A percentile compares a stretch with the other conserved stretches of the same genome.
These are phyloP conservation scores for Drosophila meridionalis DNA, from an alignment of 2,888 invertebrate species.

Conservation along the genomic window DNA sequence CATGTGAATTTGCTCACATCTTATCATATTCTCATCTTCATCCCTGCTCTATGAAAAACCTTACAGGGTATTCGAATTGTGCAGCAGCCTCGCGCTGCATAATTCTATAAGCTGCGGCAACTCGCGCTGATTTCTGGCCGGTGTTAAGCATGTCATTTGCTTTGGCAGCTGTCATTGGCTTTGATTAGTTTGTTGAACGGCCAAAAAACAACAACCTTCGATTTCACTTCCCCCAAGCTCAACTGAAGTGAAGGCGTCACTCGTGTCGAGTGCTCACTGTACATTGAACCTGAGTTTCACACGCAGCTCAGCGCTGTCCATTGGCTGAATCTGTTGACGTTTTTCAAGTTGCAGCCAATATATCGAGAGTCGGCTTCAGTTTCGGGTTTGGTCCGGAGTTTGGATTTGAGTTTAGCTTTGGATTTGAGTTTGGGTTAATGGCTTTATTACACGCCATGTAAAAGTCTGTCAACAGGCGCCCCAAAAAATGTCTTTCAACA, in stretches of 20 bases:
- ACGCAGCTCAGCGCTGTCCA: constrained; percentile 59
- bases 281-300: constrained; percentile 71
- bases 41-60: not conserved
- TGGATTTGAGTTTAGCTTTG: not conserved
- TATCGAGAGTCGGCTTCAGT: constrained; percentile 9
- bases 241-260: constrained; percentile 43
- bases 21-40: not conserved
- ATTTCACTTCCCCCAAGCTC: constrained; percentile 58
- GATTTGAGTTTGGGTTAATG: constrained; percentile 38
- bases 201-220: constrained; percentile 56
- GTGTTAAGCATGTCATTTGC: constrained; percentile 54
- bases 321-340: constrained; percentile 25
- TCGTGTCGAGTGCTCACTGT: constrained; percentile 26
- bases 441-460: constrained; percentile 56
- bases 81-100: constrained; percentile 3
- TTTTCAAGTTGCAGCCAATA: constrained; percentile 30
- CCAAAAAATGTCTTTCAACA: constrained; percentile 54
- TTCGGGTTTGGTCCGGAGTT: not conserved
- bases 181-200: constrained; percentile 70
- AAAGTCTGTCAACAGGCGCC: constrained; percentile 51
- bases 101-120: constrained; percentile 5
- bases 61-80: constrained; percentile 28
- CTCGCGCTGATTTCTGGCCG: constrained; percentile 39
- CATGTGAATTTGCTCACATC: not conserved
- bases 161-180: constrained; percentile 73